phyloP scores from a whole-genome alignment of 2,888 invertebrate species.

The Andrena fulva region DNA sequence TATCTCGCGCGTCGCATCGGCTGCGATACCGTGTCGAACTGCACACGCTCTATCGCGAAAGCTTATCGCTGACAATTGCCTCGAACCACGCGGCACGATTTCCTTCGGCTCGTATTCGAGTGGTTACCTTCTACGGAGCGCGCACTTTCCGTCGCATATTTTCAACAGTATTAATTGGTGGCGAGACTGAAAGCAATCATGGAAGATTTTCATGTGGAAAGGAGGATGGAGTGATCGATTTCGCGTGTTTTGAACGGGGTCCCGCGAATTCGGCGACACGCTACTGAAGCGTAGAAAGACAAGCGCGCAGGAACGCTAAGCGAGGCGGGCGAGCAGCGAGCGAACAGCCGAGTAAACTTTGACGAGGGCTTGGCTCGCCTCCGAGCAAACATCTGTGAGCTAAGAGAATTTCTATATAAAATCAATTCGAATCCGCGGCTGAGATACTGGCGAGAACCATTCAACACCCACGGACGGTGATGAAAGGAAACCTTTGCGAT shows the following conservation, averaged over 20 bases:
- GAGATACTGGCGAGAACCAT: conserved; percentile 23
- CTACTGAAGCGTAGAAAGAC: conserved; percentile 58
- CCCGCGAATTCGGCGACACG: conserved; percentile 34
- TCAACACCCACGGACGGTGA: neutral
- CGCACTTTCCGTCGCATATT: neutral
- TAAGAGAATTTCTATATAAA: conserved; percentile 55
- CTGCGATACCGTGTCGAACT: conserved; percentile 40
- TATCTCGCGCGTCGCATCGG: conserved; percentile 47
- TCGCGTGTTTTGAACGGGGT: conserved; percentile 24
- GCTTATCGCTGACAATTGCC: conserved; percentile 36
- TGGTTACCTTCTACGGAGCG: neutral
- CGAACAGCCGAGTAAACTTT: conserved; percentile 69
- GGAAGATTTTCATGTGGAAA: neutral
- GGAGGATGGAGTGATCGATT: neutral
- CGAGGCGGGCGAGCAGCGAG: conserved; percentile 55
- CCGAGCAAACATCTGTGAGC: conserved; percentile 57
- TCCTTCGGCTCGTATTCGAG: neutral
- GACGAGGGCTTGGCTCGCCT: conserved; percentile 67
- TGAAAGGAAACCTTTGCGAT: neutral
- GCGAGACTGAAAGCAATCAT: neutral
- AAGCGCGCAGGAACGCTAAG: conserved; percentile 64
- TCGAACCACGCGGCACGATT: neutral
- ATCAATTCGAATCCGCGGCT: conserved; percentile 42
- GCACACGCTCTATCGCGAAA: conserved; percentile 3
- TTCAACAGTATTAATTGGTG: neutral